These are phyloP conservation scores for Cryptus viduatorius DNA, from an alignment of 2,888 invertebrate species.

Conservation along the genomic window DNA sequence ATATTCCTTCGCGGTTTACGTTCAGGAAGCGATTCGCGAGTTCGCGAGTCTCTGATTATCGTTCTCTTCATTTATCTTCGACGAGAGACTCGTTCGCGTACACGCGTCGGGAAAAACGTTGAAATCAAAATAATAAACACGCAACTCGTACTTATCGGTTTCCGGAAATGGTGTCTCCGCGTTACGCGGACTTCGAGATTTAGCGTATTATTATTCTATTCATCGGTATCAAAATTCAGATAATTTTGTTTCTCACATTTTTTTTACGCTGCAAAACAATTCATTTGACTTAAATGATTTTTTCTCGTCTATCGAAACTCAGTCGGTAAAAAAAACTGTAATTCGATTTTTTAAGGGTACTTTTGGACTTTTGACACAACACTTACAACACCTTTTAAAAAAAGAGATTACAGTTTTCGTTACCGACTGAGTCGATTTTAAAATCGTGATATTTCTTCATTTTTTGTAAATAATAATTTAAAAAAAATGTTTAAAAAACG, in stretches of 20 bases:
- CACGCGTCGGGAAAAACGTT: background rate
- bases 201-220: background rate
- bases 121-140: conserved; percentile 1
- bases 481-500: too few species aligned
- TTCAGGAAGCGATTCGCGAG: background rate
- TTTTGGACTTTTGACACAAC: too few species aligned
- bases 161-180: conserved; percentile 3
- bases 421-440: too few species aligned
- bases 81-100: background rate
- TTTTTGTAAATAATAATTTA: too few species aligned
- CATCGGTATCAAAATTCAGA: background rate
- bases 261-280: background rate
- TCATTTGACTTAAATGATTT: too few species aligned
- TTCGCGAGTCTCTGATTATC: background rate
- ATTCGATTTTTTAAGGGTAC: too few species aligned
- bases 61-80: background rate
- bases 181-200: background rate
- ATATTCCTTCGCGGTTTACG: background rate
- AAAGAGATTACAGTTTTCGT: too few species aligned
- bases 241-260: background rate
- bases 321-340: too few species aligned
- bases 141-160: background rate
- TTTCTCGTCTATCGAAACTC: too few species aligned
- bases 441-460: too few species aligned
- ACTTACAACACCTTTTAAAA: too few species aligned